Conservation (phyloP, 2,113 vertebrate species). For the Heterotis niloticus region DNA sequence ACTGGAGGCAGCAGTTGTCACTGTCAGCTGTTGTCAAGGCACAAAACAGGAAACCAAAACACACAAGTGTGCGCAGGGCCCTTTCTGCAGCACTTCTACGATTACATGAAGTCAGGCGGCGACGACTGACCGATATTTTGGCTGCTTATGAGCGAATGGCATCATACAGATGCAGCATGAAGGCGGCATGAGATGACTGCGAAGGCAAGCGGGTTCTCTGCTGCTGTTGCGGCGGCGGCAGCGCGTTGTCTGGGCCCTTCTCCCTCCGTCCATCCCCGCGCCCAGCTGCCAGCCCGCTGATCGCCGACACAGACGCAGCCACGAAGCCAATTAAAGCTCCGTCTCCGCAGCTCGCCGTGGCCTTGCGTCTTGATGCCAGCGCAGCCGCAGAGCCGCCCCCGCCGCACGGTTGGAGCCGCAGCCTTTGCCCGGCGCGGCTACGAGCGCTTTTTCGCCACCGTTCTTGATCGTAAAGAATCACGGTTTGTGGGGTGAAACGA, state of each 20-base stretch:
- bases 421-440: slow-evolving; percentile 69
- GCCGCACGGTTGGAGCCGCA: slow-evolving; percentile 65
- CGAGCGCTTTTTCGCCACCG: slow-evolving; percentile 59
- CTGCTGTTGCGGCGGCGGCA: too few relatives aligned
- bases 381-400: slow-evolving; percentile 60
- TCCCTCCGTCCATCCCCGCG: slow-evolving; percentile 49
- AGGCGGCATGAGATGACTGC: too few relatives aligned
- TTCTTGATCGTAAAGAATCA: slow-evolving; percentile 53
- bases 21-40: too few relatives aligned
- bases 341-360: slow-evolving; percentile 58
- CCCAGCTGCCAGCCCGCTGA: slow-evolving; percentile 64
- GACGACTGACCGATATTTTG: too few relatives aligned
- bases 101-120: too few relatives aligned
- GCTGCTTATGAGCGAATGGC: too few relatives aligned
- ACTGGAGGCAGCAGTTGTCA: slow-evolving; percentile 30
- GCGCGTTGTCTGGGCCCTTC: too few relatives aligned
- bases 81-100: too few relatives aligned
- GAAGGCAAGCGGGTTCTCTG: too few relatives aligned
- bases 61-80: too few relatives aligned
- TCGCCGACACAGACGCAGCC: slow-evolving; percentile 68
- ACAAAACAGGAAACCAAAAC: too few relatives aligned
- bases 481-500: slow-evolving; percentile 7
- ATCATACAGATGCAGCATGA: too few relatives aligned
- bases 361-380: neutral
- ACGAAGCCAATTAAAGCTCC: slow-evolving; percentile 72